Base-by-base conservation (phyloP, 1,140 invertebrate species). In the Bemisia tabaci region DNA sequence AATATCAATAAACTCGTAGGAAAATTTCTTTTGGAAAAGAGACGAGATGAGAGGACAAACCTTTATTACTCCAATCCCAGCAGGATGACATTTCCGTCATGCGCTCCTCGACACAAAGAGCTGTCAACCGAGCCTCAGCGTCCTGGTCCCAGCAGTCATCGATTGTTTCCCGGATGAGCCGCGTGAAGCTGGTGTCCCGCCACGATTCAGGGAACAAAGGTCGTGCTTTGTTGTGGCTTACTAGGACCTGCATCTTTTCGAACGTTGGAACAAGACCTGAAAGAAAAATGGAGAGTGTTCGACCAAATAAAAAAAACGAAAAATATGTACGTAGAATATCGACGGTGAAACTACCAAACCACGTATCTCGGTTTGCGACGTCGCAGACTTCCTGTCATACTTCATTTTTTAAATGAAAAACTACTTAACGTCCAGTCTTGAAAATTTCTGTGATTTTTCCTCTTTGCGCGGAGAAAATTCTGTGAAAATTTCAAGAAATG, bases 91-190 rank as follows among this genome's bases (percentile, higher is more conserved):
- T 77, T 74, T 94, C 91, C 24, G 69, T 33, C 23, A 74, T 72
- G 12, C 95, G 83, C 79, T 96, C 94, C 79, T 94, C 87, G n/a
- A 97, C 92, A 78, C 94, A 96, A 0, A 91, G 93, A 1, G 95
- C 94, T 0, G 94, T 95, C 9, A 97, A 80, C 62, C 95, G 83
- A 0, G 95, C 95, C 77, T 98, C 95, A 0, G 94, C 92, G 80
- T 98, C 95, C 74, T 95, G 92, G 84, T 98, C 95, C 95, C 95
- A 98, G 78, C 94, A 97, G 79, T 97, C 95, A 76, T 96, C 94
- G 84, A 98, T 94, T 39, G 94, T 97, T 76, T 94, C 89, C 76
- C 84, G 84, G 39, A 94, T 82, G 22, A 90, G 80, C 68, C 87
- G 83, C 2, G 88, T 80, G 22, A 89, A 85, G 0, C 85, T 84